Base-by-base conservation (phyloP, 2,888 invertebrate genomes). In the Sussaba pulchella region DNA sequence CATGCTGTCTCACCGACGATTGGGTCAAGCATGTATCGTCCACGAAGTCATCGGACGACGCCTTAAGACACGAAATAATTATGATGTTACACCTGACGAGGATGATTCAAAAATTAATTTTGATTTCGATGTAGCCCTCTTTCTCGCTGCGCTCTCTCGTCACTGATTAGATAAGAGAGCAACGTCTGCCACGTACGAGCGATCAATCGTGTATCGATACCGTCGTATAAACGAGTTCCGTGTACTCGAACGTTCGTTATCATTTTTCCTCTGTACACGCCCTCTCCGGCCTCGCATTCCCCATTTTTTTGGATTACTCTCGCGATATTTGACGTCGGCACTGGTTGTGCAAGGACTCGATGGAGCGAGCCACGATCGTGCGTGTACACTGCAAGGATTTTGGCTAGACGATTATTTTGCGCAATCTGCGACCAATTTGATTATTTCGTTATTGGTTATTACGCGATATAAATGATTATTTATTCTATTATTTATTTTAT, bases 201-300 rank as follows among this genome's bases (percentile, higher is more conserved):
- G 71, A 71, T 77, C 63, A 26, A 64, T 71, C 50, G 57, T 12
- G 47, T 12, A 36, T 10, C 57, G 45, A 47, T 66, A 57, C 64
- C 63, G 63, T 64, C 71, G 19, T 26, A 50, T 47, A 71, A 71
- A 71, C 57, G 64, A 41, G 71, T 77, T 71, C 12, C 71, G 66
- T 59, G 71, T 71, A 64, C 71, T 77, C 71, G 64, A 41, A 59
- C 59, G 36, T 66, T 77, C 36, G 50, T 77, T 77, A 66, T 77
- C 71, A 64, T 64, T 36, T 71, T 21, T 14, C 52, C 10, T 17
- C n/a, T n/a, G 10, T 19, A 1, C 10, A 17, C 9, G n/a, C 26
- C 31, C 57, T 17, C 21, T 31, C 5, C 2, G 8, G 24, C 26
- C 31, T 10, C 71, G n/a, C n/a, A n/a, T n/a, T n/a, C n/a, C n/a